A percentile compares a stretch with the other conserved stretches of the same genome.
Evolutionary conservation across 1,140 invertebrate genomes (phyloP).

Genomic region (Thalassaphorura encarpata): DNA sequence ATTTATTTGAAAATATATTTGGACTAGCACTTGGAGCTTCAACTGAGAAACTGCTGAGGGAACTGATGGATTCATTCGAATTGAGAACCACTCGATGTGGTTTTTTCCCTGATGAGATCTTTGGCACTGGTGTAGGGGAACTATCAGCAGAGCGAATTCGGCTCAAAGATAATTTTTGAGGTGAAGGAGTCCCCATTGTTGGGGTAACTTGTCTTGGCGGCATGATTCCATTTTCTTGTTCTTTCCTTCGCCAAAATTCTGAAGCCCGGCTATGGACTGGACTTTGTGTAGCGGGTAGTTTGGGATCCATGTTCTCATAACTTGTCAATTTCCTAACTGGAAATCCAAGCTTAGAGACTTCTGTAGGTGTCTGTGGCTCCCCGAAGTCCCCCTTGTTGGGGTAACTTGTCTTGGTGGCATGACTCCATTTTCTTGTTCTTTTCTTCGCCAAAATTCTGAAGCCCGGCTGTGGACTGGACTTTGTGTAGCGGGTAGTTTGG

Average conservation of each 20-base stretch:
- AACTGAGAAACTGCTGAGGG: slow-evolving; percentile 34
- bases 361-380: slow-evolving; percentile 6
- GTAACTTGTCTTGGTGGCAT: no score
- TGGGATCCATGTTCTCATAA: slow-evolving; percentile 1
- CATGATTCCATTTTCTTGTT: slow-evolving; percentile 41
- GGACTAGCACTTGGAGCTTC: slow-evolving; percentile 26
- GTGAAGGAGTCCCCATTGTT: no score
- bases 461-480: slow-evolving; percentile 35
- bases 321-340: slow-evolving; percentile 18
- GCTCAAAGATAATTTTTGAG: neutral
- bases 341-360: slow-evolving; percentile 29
- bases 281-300: slow-evolving; percentile 17
- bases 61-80: slow-evolving; percentile 35
- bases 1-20: slow-evolving; percentile 14
- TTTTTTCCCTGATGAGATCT: slow-evolving; percentile 10
- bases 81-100: slow-evolving; percentile 17
- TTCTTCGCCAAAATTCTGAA: slow-evolving; percentile 52
- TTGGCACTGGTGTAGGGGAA: slow-evolving; percentile 26
- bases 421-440: slow-evolving; percentile 46
- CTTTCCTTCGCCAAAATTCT: slow-evolving; percentile 53
- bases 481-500: slow-evolving; percentile 15
- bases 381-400: no score
- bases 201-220: no score
- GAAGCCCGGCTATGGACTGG: slow-evolving; percentile 37
- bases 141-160: slow-evolving; percentile 28